These are phyloP conservation scores for Zhengitettix transpicula DNA, from an alignment of 2,888 invertebrate species.

Conservation along the genomic window DNA sequence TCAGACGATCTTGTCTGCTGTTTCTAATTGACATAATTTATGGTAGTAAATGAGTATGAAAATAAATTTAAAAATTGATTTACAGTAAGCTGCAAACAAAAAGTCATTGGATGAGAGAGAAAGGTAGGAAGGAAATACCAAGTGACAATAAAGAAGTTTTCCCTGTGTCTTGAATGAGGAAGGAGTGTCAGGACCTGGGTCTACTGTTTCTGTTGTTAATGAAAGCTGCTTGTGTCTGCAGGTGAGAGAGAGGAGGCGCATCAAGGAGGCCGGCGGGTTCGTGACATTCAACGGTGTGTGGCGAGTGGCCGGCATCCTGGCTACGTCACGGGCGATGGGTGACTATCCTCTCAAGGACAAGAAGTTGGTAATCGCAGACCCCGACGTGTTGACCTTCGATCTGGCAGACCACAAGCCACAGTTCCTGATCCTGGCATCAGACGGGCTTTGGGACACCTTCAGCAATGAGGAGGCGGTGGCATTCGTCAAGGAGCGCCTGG, in stretches of 20 bases:
- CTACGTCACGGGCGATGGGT: constrained; percentile 85
- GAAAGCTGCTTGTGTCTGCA: constrained; percentile 27
- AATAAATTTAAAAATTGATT: no score
- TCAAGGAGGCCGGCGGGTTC: constrained; percentile 88
- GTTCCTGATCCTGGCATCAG: constrained; percentile 84
- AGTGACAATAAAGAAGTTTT: no score
- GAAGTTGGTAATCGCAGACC: constrained; percentile 86
- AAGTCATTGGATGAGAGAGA: no score
- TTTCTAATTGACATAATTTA: no score
- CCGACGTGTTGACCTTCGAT: constrained; percentile 85
- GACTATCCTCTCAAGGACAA: constrained; percentile 91
- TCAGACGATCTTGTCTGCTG: no score
- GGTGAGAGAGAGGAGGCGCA: constrained; percentile 78
- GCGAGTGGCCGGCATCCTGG: constrained; percentile 88
- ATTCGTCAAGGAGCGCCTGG: constrained; percentile 68
- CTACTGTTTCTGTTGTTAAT: no score
- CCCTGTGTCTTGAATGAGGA: no score
- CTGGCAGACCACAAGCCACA: constrained; percentile 66
- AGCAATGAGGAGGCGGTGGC: constrained; percentile 86
- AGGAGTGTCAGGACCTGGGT: no score
- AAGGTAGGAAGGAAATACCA: no score
- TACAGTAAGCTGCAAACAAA: no score
- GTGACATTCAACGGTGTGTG: constrained; percentile 92
- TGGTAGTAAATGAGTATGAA: no score
- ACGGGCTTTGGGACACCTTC: constrained; percentile 94